phyloP scores from a whole-genome alignment of 1,140 invertebrate genomes.

The Xylocopa sonorina region DNA sequence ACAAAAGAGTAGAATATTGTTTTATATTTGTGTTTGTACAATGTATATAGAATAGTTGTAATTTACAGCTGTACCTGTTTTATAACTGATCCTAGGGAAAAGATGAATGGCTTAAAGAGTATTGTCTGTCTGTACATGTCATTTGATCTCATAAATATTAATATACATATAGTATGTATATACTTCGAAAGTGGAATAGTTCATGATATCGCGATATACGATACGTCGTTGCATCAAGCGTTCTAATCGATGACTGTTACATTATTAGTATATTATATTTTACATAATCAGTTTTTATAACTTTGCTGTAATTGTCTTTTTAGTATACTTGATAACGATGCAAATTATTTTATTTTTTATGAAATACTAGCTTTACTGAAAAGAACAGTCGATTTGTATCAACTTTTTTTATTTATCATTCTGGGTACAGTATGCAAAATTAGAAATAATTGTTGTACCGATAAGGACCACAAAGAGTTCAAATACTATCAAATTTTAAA shows the following conservation, averaged over 20 bases:
- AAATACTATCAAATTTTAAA: not conserved
- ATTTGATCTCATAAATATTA: not conserved
- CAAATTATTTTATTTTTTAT: not conserved
- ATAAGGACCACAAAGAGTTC: conserved; percentile 9
- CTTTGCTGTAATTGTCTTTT: not conserved
- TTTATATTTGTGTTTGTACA: not conserved
- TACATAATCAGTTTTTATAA: not conserved
- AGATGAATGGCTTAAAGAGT: not conserved
- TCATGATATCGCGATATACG: not conserved
- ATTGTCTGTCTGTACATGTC: not conserved
- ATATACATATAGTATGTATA: not conserved
- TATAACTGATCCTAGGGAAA: not conserved
- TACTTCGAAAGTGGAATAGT: not conserved
- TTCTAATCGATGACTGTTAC: not conserved
- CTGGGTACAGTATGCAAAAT: not conserved
- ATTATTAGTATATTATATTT: not conserved
- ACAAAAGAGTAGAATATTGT: not conserved
- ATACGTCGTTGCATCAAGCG: not conserved
- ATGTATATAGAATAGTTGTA: not conserved
- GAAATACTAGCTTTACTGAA: not conserved
- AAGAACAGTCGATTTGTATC: too few relatives aligned
- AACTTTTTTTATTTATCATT: too few relatives aligned
- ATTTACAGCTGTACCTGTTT: not conserved
- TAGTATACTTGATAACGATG: not conserved
- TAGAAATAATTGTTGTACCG: not conserved